A percentile compares a stretch with the other conserved stretches of the same genome.
Conservation (phyloP, 2,113 vertebrate species). For the Channa maculata region DNA sequence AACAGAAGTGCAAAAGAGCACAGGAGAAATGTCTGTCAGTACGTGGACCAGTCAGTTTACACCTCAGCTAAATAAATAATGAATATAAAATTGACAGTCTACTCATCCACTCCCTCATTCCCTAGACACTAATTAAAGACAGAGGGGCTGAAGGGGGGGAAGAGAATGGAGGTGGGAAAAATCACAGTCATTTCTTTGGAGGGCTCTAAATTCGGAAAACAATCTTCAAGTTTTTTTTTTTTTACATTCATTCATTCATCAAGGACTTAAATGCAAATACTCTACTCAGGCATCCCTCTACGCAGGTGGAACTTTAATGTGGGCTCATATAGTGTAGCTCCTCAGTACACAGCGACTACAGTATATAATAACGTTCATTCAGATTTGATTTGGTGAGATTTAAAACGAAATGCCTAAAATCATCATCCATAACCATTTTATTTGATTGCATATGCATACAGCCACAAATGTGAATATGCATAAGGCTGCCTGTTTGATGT, state of each 20-base stretch:
- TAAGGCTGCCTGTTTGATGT: conserved; percentile 48
- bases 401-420: conserved; percentile 33
- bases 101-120: conserved; percentile 81
- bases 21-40: conserved; percentile 76
- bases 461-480: conserved; percentile 55
- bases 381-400: neutral
- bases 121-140: conserved; percentile 85
- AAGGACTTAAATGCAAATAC: conserved; percentile 63
- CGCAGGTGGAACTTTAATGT: neutral
- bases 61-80: conserved; percentile 84
- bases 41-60: conserved; percentile 74
- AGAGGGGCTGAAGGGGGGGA: conserved; percentile 65
- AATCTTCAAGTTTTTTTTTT: conserved; percentile 67
- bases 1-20: conserved; percentile 77
- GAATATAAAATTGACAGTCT: conserved; percentile 82
- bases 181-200: conserved; percentile 74
- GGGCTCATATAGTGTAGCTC: neutral
- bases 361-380: neutral
- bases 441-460: conserved; percentile 30
- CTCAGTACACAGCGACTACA: neutral
- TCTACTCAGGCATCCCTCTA: conserved; percentile 27
- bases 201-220: conserved; percentile 69
- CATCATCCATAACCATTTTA: neutral
- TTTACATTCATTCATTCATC: conserved; percentile 68
- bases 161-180: conserved; percentile 63